A percentile compares a stretch with the other conserved stretches of the same genome.
Conservation (phyloP, 1,140 invertebrate genomes). For the Asobara japonica region DNA sequence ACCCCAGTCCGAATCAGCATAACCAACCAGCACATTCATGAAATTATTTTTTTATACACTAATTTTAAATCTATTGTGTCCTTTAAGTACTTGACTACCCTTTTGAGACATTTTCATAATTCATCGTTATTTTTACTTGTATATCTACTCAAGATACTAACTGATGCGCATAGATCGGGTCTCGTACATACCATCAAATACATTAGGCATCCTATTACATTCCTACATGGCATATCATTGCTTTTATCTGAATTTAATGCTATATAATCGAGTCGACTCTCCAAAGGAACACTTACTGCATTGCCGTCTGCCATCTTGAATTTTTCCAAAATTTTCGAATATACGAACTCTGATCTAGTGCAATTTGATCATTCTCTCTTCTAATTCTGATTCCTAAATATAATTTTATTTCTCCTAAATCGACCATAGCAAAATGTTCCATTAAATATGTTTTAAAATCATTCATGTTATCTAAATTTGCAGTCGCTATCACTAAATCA, state of each 20-base stretch:
- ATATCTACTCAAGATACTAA: no score
- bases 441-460: constrained; percentile 32
- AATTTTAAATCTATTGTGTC: constrained; percentile 50
- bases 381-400: constrained; percentile 39
- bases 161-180: constrained; percentile 26
- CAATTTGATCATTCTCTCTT: constrained; percentile 3
- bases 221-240: constrained; percentile 25
- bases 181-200: constrained; percentile 31
- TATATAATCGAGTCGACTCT: constrained; percentile 25
- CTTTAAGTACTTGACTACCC: neutral
- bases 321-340: constrained; percentile 25
- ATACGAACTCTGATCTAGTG: constrained; percentile 26
- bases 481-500: constrained; percentile 27
- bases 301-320: constrained; percentile 35
- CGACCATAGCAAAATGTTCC: constrained; percentile 24
- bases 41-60: constrained; percentile 28
- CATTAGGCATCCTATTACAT: constrained; percentile 24
- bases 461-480: neutral
- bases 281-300: constrained; percentile 20
- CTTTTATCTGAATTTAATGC: constrained; percentile 20
- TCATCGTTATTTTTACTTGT: no score
- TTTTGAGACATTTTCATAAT: constrained; percentile 37
- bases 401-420: constrained; percentile 35
- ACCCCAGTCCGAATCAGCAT: constrained; percentile 11
- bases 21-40: constrained; percentile 27